Base-by-base conservation (phyloP, 2,113 vertebrate genomes). In the Etheostoma cragini region DNA sequence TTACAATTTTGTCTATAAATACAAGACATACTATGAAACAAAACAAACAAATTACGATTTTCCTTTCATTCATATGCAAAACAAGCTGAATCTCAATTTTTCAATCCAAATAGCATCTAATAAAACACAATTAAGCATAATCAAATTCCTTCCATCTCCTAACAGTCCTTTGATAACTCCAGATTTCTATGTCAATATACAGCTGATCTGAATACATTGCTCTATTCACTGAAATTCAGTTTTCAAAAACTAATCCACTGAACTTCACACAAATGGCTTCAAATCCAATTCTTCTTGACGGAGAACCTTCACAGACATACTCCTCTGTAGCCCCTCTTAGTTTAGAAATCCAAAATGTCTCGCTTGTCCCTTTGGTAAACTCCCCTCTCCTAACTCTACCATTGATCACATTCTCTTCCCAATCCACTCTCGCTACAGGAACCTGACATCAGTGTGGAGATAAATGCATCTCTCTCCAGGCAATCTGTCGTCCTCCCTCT, bases 381-480 rank as follows among this genome's bases (percentile, higher is more conserved):
- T 10, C 13, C 53, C 53, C 35, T 30, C 42, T 50, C 63, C 53
- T 46, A 7, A 26, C 24, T 46, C 45, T 11, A 57, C 54, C 58
- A 73, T 67, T 49, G 52, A 62, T 42, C 52, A 38, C 61, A 21
- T 47, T 66, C 42, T 71, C 60, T 71, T 8, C 21, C 30, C 53
- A 57, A 8, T 69, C 78, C 35, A 57, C 52, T 62, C 30, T 30
- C 17, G 33, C 33, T 17, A 2, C 11, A 63, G 52, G 30, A 76
- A 68, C 49, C 38, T 67, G 49, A 77, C 68, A 67, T 78, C 61
- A 71, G 24, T 50, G 68, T 77, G 45, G 21, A 78, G 64, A 82
- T 70, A 65, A 75, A 75, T 75, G 33, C 26, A 61, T 78, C 68
- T 53, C 22, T 69, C 81, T 66, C 24, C 17, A 47, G 68, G 72